These are phyloP conservation scores for Xiphophorus couchianus DNA, from an alignment of 2,113 vertebrate genomes.

Conservation along the genomic window DNA sequence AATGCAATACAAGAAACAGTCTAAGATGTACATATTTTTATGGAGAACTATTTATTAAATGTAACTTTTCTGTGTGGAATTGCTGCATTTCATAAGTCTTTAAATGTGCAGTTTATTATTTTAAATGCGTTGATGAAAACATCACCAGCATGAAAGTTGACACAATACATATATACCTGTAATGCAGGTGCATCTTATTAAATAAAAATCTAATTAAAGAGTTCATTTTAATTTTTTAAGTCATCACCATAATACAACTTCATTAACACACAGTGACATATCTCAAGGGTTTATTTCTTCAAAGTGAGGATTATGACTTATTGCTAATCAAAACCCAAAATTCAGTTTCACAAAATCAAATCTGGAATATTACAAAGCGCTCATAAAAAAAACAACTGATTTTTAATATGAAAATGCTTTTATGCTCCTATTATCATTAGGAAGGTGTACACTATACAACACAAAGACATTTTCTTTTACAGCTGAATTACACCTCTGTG, in stretches of 20 bases:
- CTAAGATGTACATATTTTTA: slow-evolving; percentile 59
- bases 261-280: background rate
- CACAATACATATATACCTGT: too few relatives aligned
- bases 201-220: too few relatives aligned
- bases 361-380: background rate
- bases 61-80: slow-evolving; percentile 37
- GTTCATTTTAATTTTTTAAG: too few relatives aligned
- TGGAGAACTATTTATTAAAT: slow-evolving; percentile 48
- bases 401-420: background rate
- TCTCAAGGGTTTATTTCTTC: background rate
- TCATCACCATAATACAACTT: too few relatives aligned
- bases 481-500: background rate
- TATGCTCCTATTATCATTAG: background rate
- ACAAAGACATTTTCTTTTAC: background rate
- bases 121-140: slow-evolving; percentile 40
- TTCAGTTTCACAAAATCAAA: background rate
- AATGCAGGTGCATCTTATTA: too few relatives aligned
- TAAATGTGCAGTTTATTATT: slow-evolving; percentile 37
- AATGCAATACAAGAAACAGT: slow-evolving; percentile 40
- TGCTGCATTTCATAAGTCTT: slow-evolving; percentile 37
- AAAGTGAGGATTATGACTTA: background rate
- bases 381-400: too few relatives aligned
- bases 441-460: background rate
- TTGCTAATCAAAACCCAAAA: background rate
- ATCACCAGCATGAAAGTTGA: too few relatives aligned